phyloP scores from a whole-genome alignment of 2,888 invertebrate species.

The Drosophila bunnanda region DNA sequence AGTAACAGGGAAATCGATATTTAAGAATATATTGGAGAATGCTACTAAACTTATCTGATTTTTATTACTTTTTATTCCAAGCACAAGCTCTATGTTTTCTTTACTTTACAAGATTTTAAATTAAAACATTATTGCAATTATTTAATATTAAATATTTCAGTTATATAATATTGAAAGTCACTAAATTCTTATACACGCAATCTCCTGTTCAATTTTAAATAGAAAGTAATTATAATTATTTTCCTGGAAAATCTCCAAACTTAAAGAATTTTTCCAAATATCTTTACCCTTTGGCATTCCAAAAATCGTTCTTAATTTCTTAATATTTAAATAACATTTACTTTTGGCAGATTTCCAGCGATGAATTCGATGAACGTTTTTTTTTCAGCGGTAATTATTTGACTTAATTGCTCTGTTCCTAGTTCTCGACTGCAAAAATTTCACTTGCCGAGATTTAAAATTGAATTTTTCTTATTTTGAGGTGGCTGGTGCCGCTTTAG shows the following conservation, averaged over 20 bases:
- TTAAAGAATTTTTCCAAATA: neutral
- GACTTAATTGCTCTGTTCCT: slow-evolving; percentile 42
- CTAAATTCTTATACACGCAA: neutral
- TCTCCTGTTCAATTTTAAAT: neutral
- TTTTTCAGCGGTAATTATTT: slow-evolving; percentile 9
- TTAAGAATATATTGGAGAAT: neutral
- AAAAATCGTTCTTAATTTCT: neutral
- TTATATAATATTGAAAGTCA: neutral
- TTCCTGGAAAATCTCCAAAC: neutral
- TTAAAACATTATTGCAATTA: too few species aligned
- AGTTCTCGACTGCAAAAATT: slow-evolving; percentile 46
- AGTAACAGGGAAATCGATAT: neutral
- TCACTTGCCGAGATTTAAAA: slow-evolving; percentile 59
- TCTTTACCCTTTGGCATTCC: neutral
- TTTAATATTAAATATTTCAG: neutral
- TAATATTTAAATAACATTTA: slow-evolving; percentile 23
- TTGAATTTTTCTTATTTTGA: slow-evolving; percentile 32
- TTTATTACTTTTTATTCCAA: neutral
- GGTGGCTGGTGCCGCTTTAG: slow-evolving; percentile 56
- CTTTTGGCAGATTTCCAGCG: slow-evolving; percentile 44
- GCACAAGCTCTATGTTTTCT: neutral
- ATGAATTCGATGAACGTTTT: slow-evolving; percentile 3
- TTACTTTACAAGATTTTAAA: neutral
- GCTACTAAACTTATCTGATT: neutral
- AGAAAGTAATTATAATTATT: neutral